Base-by-base conservation (phyloP, 2,113 vertebrate species). In the Ophthalmolycus amberensis region DNA sequence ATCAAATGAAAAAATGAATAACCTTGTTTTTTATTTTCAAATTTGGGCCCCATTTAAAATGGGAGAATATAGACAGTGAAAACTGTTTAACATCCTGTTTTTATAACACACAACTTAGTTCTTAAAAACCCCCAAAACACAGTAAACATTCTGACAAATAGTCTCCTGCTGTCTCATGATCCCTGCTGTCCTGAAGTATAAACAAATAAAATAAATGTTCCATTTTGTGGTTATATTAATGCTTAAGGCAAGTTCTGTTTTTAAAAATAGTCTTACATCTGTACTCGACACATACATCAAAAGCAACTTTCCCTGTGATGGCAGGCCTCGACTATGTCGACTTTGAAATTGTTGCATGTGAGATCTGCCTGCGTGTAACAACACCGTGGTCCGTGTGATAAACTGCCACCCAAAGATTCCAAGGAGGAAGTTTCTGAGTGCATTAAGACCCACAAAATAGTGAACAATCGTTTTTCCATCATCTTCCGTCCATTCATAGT, bases 181-280 rank as follows among this genome's bases (percentile, higher is more conserved):
- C 58, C 34, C 34, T 71, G 25, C 40, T 66, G 22, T 20, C 54
- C 18, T 22, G 12, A 56, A 48, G 9, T 58, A 4, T 48, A 73
- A 80, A 83, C 8, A 69, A 70, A 71, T 20, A 25, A 71, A 72
- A 67, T 0, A 64, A 81, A 25, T 25, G 71, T 82, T 40, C 56
- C 60, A 72, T 64, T 62, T 54, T 29, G 38, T n/a, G 50, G n/a
- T 11, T 50, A 71, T 37, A 22, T 82, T 68, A 34, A 60, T 68
- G 58, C 67, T 69, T 6, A 80, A 62, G 37, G 40, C 32, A 16
- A 81, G 69, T 52, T 76, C 18, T n/a, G 32, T 73, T 71, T 77
- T 58, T 18, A n/a, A 32, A 63, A 80, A 56, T 59, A 64, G 66
- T 77, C 67, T 62, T 60, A 83, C 46, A 85, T 83, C 75, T 75